Base-by-base conservation (phyloP, 1,140 invertebrate genomes). In the Drosophila suzukii region DNA sequence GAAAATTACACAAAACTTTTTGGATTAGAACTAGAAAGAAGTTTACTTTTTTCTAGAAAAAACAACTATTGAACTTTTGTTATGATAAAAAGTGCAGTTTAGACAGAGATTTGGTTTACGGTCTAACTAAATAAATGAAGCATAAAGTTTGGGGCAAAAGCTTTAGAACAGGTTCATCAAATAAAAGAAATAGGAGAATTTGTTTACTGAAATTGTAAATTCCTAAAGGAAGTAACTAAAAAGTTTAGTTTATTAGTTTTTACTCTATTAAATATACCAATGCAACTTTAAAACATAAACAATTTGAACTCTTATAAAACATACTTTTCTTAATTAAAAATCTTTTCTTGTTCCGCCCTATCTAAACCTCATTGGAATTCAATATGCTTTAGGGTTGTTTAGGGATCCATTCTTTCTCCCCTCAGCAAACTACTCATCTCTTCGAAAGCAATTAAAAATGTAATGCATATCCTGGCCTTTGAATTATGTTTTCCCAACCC, bases 391-490 rank as follows among this genome's bases (percentile, higher is more conserved):
- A 5, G 47, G 38, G 47, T 6, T 62, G 47, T 6, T 62, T 41
- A 7, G 5, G 46, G n/a, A n/a, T 34, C 27, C n/a, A 49, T 67
- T 20, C 47, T 39, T 32, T 12, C 12, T 8, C 5, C 12, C n/a
- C 20, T 36, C 47, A 47, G 6, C 13, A 36, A 58, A 58, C 65
- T 44, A 27, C 27, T 27, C 27, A 44, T 53, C 39, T 12, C 3
- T 24, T 20, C 17, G 13, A 74, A 74, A 74, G 71, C 72, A 75
- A 75, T 75, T 75, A 66, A 75, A 75, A 75, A 58, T 75, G 8
- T 67, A 80, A 75, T 79, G 77, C 77, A 80, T 80, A 59, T 70
- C 68, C 36, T 38, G 57, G 58, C 56, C 59, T 79, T 79, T 83
- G 63, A 73, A 70, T 71, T 74, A 63, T 55, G 49, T 38, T 51